Evolutionary conservation across 2,888 invertebrate species (phyloP).

Genomic region (Drosophila cognata): DNA sequence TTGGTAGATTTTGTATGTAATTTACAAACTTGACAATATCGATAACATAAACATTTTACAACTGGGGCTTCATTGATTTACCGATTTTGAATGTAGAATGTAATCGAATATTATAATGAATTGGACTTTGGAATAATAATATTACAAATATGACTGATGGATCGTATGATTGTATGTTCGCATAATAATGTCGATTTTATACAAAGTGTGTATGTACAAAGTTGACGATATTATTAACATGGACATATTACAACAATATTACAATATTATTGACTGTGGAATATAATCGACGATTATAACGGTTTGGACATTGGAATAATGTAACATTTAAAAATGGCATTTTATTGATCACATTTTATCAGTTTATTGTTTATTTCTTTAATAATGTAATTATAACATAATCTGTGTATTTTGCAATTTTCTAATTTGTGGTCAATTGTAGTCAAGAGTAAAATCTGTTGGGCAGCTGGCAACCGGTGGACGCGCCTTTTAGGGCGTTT

Average conservation of each 20-base stretch:
- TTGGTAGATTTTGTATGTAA: background rate
- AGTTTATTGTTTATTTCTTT: background rate
- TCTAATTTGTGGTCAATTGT: background rate
- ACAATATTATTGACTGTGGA: background rate
- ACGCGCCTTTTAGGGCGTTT: conserved; percentile 64
- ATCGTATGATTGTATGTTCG: background rate
- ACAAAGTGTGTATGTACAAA: background rate
- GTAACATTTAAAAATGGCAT: background rate
- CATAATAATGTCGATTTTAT: background rate
- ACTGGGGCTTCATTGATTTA: no score
- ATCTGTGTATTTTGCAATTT: background rate
- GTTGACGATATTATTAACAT: no score
- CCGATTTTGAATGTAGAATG: no score
- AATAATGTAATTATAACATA: background rate
- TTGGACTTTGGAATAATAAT: no score
- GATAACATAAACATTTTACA: background rate
- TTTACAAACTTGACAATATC: background rate
- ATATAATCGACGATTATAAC: no score
- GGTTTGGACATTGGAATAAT: no score
- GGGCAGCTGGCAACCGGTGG: conserved; percentile 7
- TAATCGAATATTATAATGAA: no score
- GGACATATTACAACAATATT: no score
- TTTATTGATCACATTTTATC: background rate
- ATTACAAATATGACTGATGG: no score
- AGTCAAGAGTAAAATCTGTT: background rate